Percentiles rank a stretch among this genome's conserved stretches.
phyloP scores from a whole-genome alignment of 2,113 vertebrate genomes.

The Bubo bubo region DNA sequence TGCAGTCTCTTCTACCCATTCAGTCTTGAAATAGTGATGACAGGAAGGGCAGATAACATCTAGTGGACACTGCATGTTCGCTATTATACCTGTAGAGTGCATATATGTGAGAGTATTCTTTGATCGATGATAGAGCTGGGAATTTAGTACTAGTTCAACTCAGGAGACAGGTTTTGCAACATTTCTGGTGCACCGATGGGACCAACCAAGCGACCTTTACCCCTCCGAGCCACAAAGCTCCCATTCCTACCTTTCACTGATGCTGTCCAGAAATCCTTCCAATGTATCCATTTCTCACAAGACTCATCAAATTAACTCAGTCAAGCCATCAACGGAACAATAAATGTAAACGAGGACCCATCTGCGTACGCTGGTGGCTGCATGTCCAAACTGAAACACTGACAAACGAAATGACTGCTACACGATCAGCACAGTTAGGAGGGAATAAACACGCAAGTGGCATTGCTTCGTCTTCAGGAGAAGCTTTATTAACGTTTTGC shows the following conservation, averaged over 20 bases:
- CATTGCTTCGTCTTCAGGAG: conserved; percentile 48
- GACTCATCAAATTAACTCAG: not conserved
- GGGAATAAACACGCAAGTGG: not conserved
- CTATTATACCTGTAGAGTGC: not conserved
- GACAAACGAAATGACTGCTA: not conserved
- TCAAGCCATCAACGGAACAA: not conserved
- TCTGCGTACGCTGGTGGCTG: not conserved
- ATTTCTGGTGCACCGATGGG: not conserved
- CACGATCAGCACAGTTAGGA: not conserved
- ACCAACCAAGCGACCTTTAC: not conserved
- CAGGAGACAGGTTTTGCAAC: not conserved
- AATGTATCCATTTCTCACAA: not conserved
- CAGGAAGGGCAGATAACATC: not conserved
- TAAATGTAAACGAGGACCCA: not conserved
- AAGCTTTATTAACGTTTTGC: conserved; percentile 77
- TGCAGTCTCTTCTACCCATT: not conserved
- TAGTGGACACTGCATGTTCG: fast-evolving
- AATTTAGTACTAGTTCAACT: not conserved
- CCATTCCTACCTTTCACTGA: not conserved
- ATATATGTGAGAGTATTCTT: not conserved
- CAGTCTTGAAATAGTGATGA: fast-evolving
- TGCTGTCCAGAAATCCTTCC: not conserved
- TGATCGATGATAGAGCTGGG: not conserved
- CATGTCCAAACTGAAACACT: not conserved
- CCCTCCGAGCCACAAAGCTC: not conserved